Percentiles rank a stretch among this genome's conserved stretches.
Conservation (phyloP, 2,888 invertebrate species). For the Saturnia japonica region DNA sequence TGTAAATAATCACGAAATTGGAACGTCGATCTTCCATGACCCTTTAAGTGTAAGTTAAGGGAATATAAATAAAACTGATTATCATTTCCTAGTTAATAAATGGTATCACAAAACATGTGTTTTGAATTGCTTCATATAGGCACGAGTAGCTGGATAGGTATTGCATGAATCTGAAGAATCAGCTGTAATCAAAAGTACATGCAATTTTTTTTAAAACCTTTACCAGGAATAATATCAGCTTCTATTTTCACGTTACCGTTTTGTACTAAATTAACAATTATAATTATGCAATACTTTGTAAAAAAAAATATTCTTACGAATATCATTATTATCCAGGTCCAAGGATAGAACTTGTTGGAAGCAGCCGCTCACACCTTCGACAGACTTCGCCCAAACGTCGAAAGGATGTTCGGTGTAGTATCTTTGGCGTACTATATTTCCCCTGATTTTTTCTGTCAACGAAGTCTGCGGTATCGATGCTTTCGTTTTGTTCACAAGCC, state of each 20-base stretch:
- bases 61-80: not conserved
- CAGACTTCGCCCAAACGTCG: conserved; percentile 68
- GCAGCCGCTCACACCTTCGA: conserved; percentile 59
- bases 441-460: conserved; percentile 35
- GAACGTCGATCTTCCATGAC: too few relatives aligned
- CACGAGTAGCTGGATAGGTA: too few relatives aligned
- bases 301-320: conserved; percentile 48
- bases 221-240: too few relatives aligned
- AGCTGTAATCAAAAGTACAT: too few relatives aligned
- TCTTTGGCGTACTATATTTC: conserved; percentile 58
- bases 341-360: conserved; percentile 66
- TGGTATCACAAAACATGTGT: not conserved
- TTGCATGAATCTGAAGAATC: too few relatives aligned
- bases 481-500: conserved; percentile 62
- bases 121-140: too few relatives aligned
- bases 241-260: not conserved
- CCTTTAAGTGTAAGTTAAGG: not conserved
- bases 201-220: too few relatives aligned
- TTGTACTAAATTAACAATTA: not conserved
- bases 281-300: not conserved
- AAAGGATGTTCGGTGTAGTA: conserved; percentile 63
- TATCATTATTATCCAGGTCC: conserved; percentile 55
- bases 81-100: not conserved
- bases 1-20: too few relatives aligned
- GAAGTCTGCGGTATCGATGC: conserved; percentile 19